Evolutionary conservation across 1,140 invertebrate species (phyloP).

Genomic region (Drosophila funebris): DNA sequence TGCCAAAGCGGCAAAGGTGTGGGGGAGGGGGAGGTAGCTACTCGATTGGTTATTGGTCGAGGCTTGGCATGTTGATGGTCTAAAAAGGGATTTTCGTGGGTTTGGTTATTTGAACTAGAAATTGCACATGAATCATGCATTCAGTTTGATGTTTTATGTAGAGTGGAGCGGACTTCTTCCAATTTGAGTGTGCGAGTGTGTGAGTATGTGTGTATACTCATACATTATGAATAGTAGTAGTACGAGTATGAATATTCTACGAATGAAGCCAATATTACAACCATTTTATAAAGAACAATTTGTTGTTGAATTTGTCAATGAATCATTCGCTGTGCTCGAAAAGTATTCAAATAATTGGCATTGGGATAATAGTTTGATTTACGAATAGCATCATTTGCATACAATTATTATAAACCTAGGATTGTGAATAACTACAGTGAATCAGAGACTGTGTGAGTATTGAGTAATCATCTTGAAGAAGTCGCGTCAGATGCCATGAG

Average conservation of each 20-base stretch:
- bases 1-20: not conserved
- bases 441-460: no score
- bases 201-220: not conserved
- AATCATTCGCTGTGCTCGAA: not conserved
- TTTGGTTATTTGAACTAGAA: slow-evolving; percentile 38
- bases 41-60: slow-evolving; percentile 11
- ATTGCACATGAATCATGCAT: slow-evolving; percentile 43
- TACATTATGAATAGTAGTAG: not conserved
- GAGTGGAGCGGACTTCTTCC: slow-evolving; percentile 5
- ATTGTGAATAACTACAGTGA: not conserved
- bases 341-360: no score
- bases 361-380: no score
- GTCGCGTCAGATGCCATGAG: no score
- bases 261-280: not conserved
- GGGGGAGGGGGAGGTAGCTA: not conserved
- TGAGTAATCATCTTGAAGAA: no score
- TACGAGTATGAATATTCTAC: not conserved
- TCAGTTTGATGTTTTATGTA: slow-evolving; percentile 17
- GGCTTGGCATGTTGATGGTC: not conserved
- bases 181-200: not conserved
- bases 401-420: no score
- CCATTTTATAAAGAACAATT: not conserved
- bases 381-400: no score
- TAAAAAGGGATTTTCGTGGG: slow-evolving; percentile 3
- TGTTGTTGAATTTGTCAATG: not conserved